These are phyloP conservation scores for Eretmocerus hayati DNA, from an alignment of 2,888 invertebrate species.

Conservation along the genomic window DNA sequence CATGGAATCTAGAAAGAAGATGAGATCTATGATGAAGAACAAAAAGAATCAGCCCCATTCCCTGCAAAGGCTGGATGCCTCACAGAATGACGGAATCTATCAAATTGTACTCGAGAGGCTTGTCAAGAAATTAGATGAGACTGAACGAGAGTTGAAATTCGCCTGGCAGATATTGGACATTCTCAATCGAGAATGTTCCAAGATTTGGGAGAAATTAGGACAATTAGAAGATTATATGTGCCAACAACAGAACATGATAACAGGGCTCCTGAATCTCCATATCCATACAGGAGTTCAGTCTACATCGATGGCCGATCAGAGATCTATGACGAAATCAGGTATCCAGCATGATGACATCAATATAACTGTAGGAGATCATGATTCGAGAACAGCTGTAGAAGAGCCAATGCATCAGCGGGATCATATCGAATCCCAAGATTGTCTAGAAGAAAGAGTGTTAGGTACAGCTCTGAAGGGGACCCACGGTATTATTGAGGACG, in stretches of 20 bases:
- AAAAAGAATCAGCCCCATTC: too few species aligned
- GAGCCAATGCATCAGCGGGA: slow-evolving; percentile 40
- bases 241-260: slow-evolving; percentile 86
- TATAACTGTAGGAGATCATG: too few species aligned
- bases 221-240: slow-evolving; percentile 78
- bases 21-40: too few species aligned
- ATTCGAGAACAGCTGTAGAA: slow-evolving; percentile 38
- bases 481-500: slow-evolving; percentile 25
- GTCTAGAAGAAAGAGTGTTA: slow-evolving; percentile 38
- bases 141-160: slow-evolving; percentile 81
- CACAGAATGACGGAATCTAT: too few species aligned
- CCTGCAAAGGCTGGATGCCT: too few species aligned
- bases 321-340: slow-evolving; percentile 32
- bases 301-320: too few species aligned
- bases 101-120: slow-evolving; percentile 71
- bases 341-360: too few species aligned
- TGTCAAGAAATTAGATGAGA: slow-evolving; percentile 73
- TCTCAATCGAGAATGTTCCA: slow-evolving; percentile 84
- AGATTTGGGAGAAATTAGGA: slow-evolving; percentile 89
- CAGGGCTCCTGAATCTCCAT: slow-evolving; percentile 77
- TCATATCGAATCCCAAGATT: slow-evolving; percentile 39
- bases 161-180: slow-evolving; percentile 89
- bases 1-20: too few species aligned
- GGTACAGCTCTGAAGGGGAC: slow-evolving; percentile 41
- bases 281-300: slow-evolving; percentile 53